Evolutionary conservation across 2,888 invertebrate genomes (phyloP).

Genomic region (Hylaea fasciaria): DNA sequence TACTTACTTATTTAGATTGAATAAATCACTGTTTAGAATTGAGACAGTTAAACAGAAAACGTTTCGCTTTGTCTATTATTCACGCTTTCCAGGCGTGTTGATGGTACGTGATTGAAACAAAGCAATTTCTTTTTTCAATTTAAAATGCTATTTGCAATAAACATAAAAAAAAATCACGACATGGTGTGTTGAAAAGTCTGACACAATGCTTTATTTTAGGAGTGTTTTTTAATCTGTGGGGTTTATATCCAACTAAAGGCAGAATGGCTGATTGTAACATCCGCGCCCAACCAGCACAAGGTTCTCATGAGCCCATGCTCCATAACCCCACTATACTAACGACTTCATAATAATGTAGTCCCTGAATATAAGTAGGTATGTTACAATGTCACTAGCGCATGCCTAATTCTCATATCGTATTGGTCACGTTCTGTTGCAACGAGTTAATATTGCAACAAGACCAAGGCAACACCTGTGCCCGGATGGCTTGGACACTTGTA

Average conservation of each 20-base stretch:
- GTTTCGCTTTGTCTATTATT: conserved; percentile 10
- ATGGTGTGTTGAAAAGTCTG: background rate
- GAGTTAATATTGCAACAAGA: conserved; percentile 44
- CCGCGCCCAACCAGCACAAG: too few relatives aligned
- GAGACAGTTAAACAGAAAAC: background rate
- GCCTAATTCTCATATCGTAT: conserved; percentile 14
- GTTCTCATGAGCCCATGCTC: too few relatives aligned
- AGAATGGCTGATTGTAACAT: background rate
- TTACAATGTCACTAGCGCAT: background rate
- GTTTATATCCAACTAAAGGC: too few relatives aligned
- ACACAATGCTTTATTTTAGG: background rate
- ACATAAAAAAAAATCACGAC: too few relatives aligned
- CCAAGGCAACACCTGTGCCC: conserved; percentile 40
- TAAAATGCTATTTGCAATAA: background rate
- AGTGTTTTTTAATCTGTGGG: too few relatives aligned
- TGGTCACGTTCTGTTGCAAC: conserved; percentile 45
- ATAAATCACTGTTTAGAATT: conserved; percentile 11
- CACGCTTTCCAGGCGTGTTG: conserved; percentile 8
- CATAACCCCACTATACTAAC: too few relatives aligned
- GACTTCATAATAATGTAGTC: too few relatives aligned
- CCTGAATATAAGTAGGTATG: background rate
- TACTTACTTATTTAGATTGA: conserved; percentile 10
- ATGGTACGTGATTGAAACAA: conserved; percentile 12
- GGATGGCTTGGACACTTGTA: conserved; percentile 1
- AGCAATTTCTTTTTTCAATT: conserved; percentile 10